Evolutionary conservation across 2,113 vertebrate genomes (phyloP).

Genomic region (Microtus ochrogaster): DNA sequence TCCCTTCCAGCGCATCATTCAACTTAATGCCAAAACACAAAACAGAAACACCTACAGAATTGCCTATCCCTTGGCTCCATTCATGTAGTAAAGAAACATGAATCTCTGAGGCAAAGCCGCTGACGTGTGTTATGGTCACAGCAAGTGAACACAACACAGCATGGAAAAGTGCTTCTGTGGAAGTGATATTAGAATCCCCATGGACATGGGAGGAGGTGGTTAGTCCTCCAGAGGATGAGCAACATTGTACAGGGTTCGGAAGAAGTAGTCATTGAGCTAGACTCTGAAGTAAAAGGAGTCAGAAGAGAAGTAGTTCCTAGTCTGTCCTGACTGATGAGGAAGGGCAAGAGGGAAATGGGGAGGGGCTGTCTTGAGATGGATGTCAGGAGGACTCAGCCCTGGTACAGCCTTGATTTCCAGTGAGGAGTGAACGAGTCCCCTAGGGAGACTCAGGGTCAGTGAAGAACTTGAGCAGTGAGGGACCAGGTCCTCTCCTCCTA

Average conservation of each 20-base stretch:
- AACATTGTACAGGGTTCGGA: neutral
- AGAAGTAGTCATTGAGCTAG: neutral
- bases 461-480: neutral
- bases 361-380: neutral
- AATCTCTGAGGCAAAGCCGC: neutral
- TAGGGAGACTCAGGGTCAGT: neutral
- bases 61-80: neutral
- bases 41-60: neutral
- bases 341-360: neutral
- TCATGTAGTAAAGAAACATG: neutral
- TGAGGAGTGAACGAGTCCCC: neutral
- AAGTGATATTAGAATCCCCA: neutral
- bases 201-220: neutral
- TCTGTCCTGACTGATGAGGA: neutral
- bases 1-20: slow-evolving; percentile 1
- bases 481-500: neutral
- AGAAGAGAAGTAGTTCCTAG: neutral
- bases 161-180: neutral
- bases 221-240: neutral
- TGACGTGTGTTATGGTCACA: neutral
- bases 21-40: neutral
- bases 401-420: neutral
- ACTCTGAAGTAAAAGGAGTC: neutral
- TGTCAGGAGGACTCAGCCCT: neutral
- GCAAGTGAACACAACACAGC: neutral